Evolutionary conservation across 2,888 invertebrate genomes (phyloP).

Genomic region (Xestia rhomboidea): DNA sequence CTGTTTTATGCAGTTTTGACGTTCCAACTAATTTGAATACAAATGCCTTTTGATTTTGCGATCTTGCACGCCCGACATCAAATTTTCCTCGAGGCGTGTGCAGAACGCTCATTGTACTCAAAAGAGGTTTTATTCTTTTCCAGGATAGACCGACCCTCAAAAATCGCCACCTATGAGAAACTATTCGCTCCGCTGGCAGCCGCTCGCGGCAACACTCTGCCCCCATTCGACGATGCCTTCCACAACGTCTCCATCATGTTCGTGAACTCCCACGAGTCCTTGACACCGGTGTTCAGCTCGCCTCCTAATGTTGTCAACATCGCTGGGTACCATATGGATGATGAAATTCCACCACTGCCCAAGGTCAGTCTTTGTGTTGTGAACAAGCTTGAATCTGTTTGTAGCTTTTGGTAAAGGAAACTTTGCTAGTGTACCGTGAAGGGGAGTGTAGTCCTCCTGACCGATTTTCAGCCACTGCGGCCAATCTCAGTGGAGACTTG

Average conservation of each 20-base stretch:
- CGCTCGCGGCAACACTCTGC: constrained; percentile 70
- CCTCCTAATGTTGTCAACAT: constrained; percentile 79
- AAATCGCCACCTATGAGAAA: constrained; percentile 61
- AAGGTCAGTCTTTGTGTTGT: constrained; percentile 70
- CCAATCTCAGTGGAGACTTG: neutral
- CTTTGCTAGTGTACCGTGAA: no score
- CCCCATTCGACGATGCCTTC: constrained; percentile 68
- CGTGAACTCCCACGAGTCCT: constrained; percentile 77
- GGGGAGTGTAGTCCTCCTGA: neutral
- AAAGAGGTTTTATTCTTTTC: neutral
- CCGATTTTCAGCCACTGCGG: neutral
- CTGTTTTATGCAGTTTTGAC: no score
- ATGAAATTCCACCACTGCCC: constrained; percentile 72
- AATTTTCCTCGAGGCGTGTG: neutral
- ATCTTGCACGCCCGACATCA: neutral
- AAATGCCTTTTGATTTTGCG: neutral
- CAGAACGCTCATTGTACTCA: neutral
- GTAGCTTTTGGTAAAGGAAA: no score
- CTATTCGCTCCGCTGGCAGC: constrained; percentile 71
- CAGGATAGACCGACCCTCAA: constrained; percentile 64
- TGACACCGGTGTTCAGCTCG: constrained; percentile 67
- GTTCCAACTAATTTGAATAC: neutral
- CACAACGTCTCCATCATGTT: constrained; percentile 76
- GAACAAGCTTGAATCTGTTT: neutral
- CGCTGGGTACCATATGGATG: constrained; percentile 80